Evolutionary conservation across 2,113 vertebrate species (phyloP).

Genomic region (Noctilio leporinus): DNA sequence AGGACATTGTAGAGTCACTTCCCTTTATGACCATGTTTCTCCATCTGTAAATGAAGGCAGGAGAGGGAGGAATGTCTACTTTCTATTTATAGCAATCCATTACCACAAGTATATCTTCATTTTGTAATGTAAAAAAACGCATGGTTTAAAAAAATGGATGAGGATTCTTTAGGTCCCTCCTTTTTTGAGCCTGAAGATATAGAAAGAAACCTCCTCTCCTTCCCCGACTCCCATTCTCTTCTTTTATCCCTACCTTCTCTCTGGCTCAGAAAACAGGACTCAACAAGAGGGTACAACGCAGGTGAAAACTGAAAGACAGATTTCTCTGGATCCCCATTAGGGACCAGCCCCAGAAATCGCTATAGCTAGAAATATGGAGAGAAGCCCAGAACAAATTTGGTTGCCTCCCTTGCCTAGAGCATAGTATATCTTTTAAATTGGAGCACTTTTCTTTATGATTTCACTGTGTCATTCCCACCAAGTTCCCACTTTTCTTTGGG

Average conservation of each 20-base stretch:
- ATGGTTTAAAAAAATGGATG: not conserved
- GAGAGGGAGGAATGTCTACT: constrained; percentile 31
- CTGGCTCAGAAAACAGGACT: not conserved
- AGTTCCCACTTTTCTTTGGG: not conserved
- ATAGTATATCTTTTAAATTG: not conserved
- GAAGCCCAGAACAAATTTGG: not conserved
- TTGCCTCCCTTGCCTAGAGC: not conserved
- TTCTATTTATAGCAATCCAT: constrained; percentile 13
- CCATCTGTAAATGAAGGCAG: not conserved
- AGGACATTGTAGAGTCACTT: not conserved
- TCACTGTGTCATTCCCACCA: not conserved
- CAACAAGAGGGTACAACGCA: not conserved
- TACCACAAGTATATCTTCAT: constrained; percentile 16
- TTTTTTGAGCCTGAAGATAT: not conserved
- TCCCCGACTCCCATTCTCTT: not conserved
- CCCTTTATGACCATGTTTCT: not conserved
- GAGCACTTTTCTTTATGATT: not conserved
- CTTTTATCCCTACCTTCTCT: not conserved
- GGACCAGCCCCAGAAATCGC: not conserved
- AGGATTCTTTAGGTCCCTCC: not conserved
- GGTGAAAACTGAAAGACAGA: not conserved
- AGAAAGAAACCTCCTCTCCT: not conserved
- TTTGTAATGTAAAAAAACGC: constrained; percentile 22
- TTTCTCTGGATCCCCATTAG: not conserved
- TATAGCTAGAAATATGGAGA: not conserved